Conservation (phyloP, 2,797 vertebrate species). For the Poecile montanus region DNA sequence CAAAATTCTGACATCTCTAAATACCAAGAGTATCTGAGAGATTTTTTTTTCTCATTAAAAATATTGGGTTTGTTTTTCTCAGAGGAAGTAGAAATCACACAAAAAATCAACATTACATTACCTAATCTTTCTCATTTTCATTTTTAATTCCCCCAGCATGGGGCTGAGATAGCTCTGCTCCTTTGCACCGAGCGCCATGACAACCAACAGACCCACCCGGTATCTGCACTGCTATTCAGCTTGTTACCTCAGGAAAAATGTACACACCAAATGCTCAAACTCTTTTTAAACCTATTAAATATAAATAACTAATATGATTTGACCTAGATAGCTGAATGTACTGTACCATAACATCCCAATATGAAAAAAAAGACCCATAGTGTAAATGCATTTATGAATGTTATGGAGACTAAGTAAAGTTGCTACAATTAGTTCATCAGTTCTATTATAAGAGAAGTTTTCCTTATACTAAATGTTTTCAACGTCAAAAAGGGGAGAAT, state of each 20-base stretch:
- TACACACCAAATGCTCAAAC: background rate
- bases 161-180: background rate
- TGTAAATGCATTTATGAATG: background rate
- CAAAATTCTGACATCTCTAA: slow-evolving; percentile 31
- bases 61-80: slow-evolving; percentile 7
- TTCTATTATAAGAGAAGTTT: background rate
- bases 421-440: background rate
- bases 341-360: background rate
- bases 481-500: background rate
- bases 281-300: slow-evolving; percentile 47
- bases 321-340: slow-evolving; percentile 54
- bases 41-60: slow-evolving; percentile 26
- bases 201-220: slow-evolving; percentile 36
- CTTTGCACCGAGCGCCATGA: background rate
- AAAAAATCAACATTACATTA: slow-evolving; percentile 18
- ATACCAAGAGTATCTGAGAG: background rate
- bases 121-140: slow-evolving; percentile 36
- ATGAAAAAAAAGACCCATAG: background rate
- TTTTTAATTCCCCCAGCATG: slow-evolving; percentile 26
- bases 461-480: background rate
- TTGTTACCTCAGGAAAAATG: slow-evolving; percentile 46
- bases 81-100: background rate
- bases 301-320: slow-evolving; percentile 55
- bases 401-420: background rate
- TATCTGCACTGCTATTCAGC: slow-evolving; percentile 20